Percentiles rank a stretch among this genome's conserved stretches.
These are phyloP conservation scores for Solenodon paradoxus DNA, from an alignment of 2,113 vertebrate species.

Conservation along the genomic window DNA sequence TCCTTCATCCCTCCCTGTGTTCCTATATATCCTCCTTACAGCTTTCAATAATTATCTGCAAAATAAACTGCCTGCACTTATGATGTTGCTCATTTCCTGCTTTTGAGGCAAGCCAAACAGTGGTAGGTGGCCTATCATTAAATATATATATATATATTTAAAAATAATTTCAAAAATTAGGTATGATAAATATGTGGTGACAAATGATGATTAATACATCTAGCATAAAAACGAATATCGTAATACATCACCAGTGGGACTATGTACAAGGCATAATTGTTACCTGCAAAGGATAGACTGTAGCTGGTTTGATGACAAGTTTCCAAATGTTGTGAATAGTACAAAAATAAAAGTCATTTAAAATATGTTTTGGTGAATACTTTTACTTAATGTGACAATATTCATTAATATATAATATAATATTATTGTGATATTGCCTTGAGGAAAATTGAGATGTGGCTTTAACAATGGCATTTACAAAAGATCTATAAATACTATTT, in stretches of 20 bases:
- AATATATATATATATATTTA: neutral
- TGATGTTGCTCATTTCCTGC: neutral
- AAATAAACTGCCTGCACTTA: neutral
- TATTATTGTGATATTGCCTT: neutral
- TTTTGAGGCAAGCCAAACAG: neutral
- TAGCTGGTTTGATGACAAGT: neutral
- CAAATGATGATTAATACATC: neutral
- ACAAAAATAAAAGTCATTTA: neutral
- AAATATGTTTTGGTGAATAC: neutral
- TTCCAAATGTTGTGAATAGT: neutral
- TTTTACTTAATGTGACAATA: neutral
- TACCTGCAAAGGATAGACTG: neutral
- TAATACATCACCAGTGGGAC: neutral
- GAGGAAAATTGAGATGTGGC: neutral
- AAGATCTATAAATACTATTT: neutral
- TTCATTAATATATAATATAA: neutral
- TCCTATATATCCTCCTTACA: neutral
- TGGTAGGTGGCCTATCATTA: neutral
- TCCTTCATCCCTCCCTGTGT: neutral
- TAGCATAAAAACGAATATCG: neutral
- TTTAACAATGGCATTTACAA: neutral
- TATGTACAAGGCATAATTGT: neutral
- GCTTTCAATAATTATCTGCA: neutral
- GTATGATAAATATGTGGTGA: neutral
- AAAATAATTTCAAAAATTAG: neutral